Percentiles rank a stretch among this genome's conserved stretches.
phyloP scores from a whole-genome alignment of 1,140 invertebrate species.

The Oncopodura yosiiana region DNA sequence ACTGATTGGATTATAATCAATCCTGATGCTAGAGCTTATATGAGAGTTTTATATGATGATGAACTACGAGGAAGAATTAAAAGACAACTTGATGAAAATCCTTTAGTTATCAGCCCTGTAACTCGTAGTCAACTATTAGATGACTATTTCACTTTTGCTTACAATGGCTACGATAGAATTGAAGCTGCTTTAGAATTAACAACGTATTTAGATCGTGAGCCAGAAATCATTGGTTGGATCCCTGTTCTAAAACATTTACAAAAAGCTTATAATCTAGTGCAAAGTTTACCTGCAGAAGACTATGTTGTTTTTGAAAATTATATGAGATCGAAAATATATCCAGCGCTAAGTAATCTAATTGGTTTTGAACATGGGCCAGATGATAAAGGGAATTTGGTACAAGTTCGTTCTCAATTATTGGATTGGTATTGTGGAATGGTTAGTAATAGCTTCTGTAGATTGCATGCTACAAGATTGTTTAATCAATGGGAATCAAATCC shows the following conservation, averaged over 20 bases:
- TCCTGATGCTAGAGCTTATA: constrained; percentile 23
- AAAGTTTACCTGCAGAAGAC: too few species aligned
- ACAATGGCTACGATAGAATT: not conserved
- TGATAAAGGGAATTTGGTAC: too few species aligned
- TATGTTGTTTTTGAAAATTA: too few species aligned
- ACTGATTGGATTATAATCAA: constrained; percentile 24
- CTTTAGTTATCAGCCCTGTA: not conserved
- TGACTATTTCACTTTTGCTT: constrained; percentile 26
- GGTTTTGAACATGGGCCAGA: too few species aligned
- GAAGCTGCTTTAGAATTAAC: constrained; percentile 8
- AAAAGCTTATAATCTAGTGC: too few species aligned
- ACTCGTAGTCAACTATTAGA: constrained; percentile 19
- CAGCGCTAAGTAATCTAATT: too few species aligned
- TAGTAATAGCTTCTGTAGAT: not conserved
- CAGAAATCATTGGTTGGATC: constrained; percentile 4
- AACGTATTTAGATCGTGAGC: constrained; percentile 5
- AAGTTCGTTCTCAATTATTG: constrained; percentile 15
- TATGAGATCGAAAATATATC: too few species aligned
- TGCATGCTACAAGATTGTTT: not conserved
- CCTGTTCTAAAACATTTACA: constrained; percentile 1
- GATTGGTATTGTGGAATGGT: constrained; percentile 21
- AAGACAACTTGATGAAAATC: constrained; percentile 7
- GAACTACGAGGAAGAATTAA: constrained; percentile 5
- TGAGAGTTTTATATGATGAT: constrained; percentile 21
- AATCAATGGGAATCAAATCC: not conserved